Evolutionary conservation across 2,888 invertebrate genomes (phyloP).

Genomic region (Lutraria lutraria): DNA sequence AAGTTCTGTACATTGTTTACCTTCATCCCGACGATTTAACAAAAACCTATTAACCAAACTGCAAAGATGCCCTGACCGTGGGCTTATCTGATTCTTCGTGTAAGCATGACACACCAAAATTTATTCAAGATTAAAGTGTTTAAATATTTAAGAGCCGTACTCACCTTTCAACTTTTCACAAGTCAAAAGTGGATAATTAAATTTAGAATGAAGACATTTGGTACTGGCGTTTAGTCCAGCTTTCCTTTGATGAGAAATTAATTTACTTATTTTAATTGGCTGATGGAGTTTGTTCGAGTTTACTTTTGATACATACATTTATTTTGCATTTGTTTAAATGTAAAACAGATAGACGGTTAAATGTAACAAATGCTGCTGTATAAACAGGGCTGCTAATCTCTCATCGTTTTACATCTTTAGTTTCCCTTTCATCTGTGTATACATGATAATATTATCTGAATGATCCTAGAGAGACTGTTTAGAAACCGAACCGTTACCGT

Average conservation of each 20-base stretch:
- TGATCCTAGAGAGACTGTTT: constrained; percentile 59
- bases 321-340: constrained; percentile 63
- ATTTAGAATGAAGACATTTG: constrained; percentile 27
- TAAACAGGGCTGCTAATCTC: constrained; percentile 69
- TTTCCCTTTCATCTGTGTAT: constrained; percentile 68
- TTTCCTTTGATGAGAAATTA: constrained; percentile 62
- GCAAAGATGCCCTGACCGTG: background rate
- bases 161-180: constrained; percentile 67
- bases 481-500: constrained; percentile 34
- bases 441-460: constrained; percentile 63
- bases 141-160: constrained; percentile 47
- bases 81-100: constrained; percentile 47
- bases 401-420: constrained; percentile 49
- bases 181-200: constrained; percentile 49
- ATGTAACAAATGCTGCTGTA: constrained; percentile 66
- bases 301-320: constrained; percentile 66
- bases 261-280: constrained; percentile 57
- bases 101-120: constrained; percentile 63
- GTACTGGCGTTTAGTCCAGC: constrained; percentile 23
- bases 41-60: background rate
- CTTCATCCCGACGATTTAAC: background rate
- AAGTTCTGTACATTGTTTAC: background rate
- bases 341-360: constrained; percentile 69
- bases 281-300: constrained; percentile 61
- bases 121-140: constrained; percentile 64